Base-by-base conservation (phyloP, 2,113 vertebrate species). In the Turdus rufiventris region DNA sequence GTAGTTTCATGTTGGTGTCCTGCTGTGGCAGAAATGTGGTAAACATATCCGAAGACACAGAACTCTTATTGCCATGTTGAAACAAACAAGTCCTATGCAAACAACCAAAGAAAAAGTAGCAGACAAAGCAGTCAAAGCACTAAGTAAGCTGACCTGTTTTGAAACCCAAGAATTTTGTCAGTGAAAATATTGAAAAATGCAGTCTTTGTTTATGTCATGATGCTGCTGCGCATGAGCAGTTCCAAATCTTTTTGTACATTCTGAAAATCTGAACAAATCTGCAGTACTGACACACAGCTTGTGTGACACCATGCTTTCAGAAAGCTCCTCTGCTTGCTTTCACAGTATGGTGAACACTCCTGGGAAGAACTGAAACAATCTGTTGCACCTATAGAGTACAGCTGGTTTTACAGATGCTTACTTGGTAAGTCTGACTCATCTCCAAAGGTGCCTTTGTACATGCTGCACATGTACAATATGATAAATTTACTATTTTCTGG, bases 401-500 rank as follows among this genome's bases (percentile, higher is more conserved):
- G 63, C 75, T 85, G 75, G 16, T 72, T 93, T 84, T 93, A 73
- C 82, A 86, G 91, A 78, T 77, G 75, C 51, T 85, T 90, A 25
- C 40, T 83, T 76, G 50, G 54, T 76, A 74, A 94, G 56, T 78
- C 75, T 93, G 85, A 90, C 38, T 90, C 67, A 54, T 77, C 47
- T 74, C 63, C 68, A 90, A 66, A 91, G 47, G 79, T 90, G 82
- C 63, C 50, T 88, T 93, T 91, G 48, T 67, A 65, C 70, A 78
- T 20, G 57, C 77, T 91, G 71, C 81, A 94, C 82, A 85, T 74
- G 60, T 36, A 53, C 1, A 0, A 26, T 53, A 85, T 54, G 50
- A 92, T 85, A 90, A 83, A 90, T 88, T 62, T 80, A 74, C 60
- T 43, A n/a, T 93, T 86, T 94, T 92, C 79, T 77, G 43, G 75